Evolutionary conservation across 1,140 invertebrate species (phyloP).

Genomic region (Brachionus plicatilis): DNA sequence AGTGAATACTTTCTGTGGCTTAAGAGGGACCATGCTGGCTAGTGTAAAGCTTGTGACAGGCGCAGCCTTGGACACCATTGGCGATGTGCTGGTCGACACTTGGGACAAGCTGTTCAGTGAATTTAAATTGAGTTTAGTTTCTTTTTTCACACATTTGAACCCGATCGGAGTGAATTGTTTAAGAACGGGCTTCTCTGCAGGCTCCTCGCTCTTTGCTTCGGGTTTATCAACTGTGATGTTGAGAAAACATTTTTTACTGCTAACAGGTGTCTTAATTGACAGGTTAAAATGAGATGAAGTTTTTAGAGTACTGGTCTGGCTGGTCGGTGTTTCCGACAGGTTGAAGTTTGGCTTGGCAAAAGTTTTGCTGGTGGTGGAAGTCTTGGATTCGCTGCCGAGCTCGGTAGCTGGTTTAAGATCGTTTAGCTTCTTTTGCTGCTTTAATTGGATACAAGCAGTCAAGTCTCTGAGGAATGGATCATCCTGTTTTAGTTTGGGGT

Average conservation of each 20-base stretch:
- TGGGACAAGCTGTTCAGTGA: not conserved
- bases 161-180: not conserved
- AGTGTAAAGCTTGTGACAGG: not conserved
- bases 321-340: not conserved
- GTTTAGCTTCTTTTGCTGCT: slow-evolving; percentile 21
- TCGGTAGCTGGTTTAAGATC: not conserved
- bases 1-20: not conserved
- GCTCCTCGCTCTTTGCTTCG: not conserved
- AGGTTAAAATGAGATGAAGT: slow-evolving; percentile 2
- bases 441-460: slow-evolving; percentile 20
- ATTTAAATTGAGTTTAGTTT: not conserved
- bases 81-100: slow-evolving; percentile 2
- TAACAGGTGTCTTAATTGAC: not conserved
- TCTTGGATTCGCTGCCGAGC: not conserved
- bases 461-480: slow-evolving; percentile 28
- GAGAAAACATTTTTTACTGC: slow-evolving; percentile 12
- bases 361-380: not conserved
- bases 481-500: not conserved
- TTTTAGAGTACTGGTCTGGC: not conserved
- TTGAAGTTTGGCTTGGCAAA: slow-evolving; percentile 22
- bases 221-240: not conserved
- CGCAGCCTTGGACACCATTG: slow-evolving; percentile 16
- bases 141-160: slow-evolving; percentile 2
- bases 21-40: not conserved
- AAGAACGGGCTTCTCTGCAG: not conserved